These are phyloP conservation scores for Pteromalus puparum DNA, from an alignment of 1,140 invertebrate genomes.

Conservation along the genomic window DNA sequence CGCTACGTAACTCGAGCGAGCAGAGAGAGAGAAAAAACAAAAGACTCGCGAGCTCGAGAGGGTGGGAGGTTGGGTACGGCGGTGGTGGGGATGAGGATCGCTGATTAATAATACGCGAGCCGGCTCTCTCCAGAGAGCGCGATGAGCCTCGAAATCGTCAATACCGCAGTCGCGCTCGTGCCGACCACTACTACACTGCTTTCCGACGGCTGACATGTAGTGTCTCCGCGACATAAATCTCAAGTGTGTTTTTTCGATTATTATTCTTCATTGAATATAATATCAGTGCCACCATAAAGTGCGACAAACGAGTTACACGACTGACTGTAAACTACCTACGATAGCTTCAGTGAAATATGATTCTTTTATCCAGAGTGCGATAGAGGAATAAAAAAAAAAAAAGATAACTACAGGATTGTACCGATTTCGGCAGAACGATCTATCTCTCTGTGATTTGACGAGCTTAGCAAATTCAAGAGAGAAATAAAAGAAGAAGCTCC, in stretches of 20 bases:
- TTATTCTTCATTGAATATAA: no score
- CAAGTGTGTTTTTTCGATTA: neutral
- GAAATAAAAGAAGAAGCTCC: neutral
- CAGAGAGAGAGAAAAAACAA: neutral
- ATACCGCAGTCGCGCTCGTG: slow-evolving; percentile 24
- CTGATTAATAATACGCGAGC: slow-evolving; percentile 28
- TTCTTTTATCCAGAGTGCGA: no score
- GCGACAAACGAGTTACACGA: no score
- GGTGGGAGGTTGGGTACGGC: slow-evolving; percentile 18
- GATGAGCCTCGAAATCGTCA: slow-evolving; percentile 42
- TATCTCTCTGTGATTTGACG: neutral
- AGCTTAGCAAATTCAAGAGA: neutral
- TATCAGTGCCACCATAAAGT: no score
- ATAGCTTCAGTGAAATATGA: no score
- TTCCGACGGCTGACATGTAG: neutral
- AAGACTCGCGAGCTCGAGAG: neutral
- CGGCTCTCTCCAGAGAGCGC: neutral
- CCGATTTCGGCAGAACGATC: neutral
- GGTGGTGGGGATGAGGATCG: slow-evolving; percentile 17
- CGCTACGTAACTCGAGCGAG: neutral
- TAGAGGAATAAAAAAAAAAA: neutral
- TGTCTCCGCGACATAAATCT: neutral
- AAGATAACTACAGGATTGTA: no score
- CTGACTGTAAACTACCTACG: no score
- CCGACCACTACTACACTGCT: neutral